Evolutionary conservation across 2,888 invertebrate genomes (phyloP), one percentile per base, ranked within the genome.

Genomic region (Agrochola macilenta): DNA sequence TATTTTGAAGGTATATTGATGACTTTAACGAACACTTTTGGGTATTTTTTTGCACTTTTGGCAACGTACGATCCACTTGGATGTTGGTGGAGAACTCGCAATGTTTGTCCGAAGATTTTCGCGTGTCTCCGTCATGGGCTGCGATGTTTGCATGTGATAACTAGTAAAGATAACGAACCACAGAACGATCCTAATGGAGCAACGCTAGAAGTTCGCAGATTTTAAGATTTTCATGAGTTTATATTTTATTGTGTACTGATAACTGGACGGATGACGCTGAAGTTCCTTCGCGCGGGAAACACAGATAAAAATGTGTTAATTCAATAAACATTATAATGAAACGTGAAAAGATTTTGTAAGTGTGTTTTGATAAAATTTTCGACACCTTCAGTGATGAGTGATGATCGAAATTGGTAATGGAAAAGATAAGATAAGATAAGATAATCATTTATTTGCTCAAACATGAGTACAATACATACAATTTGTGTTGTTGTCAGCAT

Each of bases 61-160:
- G 77, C 57, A 78, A 78, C 85, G 87, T 85, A 74, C 69, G 71
- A 64, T 81, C 71, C 39, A 71, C 71, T 57, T 72, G 77, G 72
- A 82, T 76, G 85, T 81, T 86, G 71, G 43, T 61, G 58, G 68
- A 81, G 82, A 82, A 89, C 82, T 86, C 80, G 69, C 46, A 52
- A 54, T 91, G 83, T 91, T 91, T 90, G 87, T 61, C 52, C 80
- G 85, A 85, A 91, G 89, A 89, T 92, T 91, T 90, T 88, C 88
- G 81, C 88, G 76, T 72, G 74, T 71, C 79, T 81, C 81, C 86
- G 87, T 86, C 88, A 92, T 91, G 90, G 90, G 91, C 78, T 81
- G 75, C 76, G 84, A 78, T 93, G 91, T 93, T 93, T 92, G 90
- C 91, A 87, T 88, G 91, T 93, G 94, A 92, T 94, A 93, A 94